Base-by-base conservation (phyloP, 2,888 invertebrate species). In the Xestobium rufovillosum region DNA sequence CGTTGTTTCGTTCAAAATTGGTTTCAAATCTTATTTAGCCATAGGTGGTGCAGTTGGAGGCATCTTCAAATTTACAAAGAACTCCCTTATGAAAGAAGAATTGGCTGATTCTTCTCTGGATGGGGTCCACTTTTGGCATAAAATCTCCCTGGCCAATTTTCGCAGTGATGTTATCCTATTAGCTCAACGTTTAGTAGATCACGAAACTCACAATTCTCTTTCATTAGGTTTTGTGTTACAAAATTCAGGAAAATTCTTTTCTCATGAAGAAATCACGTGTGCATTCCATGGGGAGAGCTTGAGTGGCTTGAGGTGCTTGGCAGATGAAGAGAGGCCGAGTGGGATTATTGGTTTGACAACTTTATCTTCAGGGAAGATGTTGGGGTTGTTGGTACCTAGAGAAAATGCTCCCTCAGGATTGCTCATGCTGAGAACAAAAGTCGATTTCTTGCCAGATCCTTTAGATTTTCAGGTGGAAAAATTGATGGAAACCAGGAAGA, bases 101-200 rank as follows among this genome's bases (percentile, higher is more conserved):
- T 47, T 63, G 6, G 32, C 39, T 0, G 51, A 60, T 28, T 52
- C 53, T 4, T 49, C 60, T 43, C 48, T 62, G 11, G 47, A 57
- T 6, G 53, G 53, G 3, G 49, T 64, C 2, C 47, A 57, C 13
- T 59, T 51, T 44, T 65, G 61, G 60, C 43, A 62, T 25, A 54
- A 60, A 3, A 42, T 71, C 23, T 61, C 61, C 2, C 38, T 68
- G 1, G 50, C 59, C 34, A 67, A 63, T 2, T 67, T 67, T 39
- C 57, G 67, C 34, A 63, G 69, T 40, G 70, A 71, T 36, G 58
- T 65, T 1, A 45, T 71, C 29, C 42, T 72, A 26, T 42, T 72
- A 4, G 52, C 64, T 2, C 67, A 72, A 50, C 54, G 61, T 14
- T 34, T 31, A 14, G 12, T 63, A 13, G 48, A 61, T 33, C 56